phyloP scores from a whole-genome alignment of 2,113 vertebrate species.

The Cololabis saira region DNA sequence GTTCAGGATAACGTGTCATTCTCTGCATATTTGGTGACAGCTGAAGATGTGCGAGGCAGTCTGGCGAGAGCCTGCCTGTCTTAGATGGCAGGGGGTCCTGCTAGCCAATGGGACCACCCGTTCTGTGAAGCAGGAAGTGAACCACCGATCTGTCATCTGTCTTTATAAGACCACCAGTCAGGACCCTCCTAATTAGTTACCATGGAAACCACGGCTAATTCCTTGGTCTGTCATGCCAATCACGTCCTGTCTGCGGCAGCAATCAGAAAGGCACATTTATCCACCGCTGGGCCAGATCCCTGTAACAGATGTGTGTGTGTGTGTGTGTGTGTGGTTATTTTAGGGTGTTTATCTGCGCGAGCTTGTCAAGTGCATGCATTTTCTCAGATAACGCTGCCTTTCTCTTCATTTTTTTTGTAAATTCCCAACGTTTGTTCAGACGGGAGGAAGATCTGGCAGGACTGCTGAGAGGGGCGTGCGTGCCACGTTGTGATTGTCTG shows the following conservation, averaged over 20 bases:
- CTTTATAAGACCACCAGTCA: conserved; percentile 75
- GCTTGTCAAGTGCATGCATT: conserved; percentile 57
- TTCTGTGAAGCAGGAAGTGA: conserved; percentile 69
- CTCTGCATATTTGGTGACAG: conserved; percentile 45
- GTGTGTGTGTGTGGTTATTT: conserved; percentile 38
- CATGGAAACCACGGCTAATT: conserved; percentile 77
- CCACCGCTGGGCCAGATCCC: conserved; percentile 71
- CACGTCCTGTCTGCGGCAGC: conserved; percentile 71
- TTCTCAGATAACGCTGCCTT: conserved; percentile 57
- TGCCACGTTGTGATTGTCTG: conserved; percentile 69
- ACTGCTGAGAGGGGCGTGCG: conserved; percentile 52
- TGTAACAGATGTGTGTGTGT: conserved; percentile 61
- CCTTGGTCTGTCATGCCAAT: conserved; percentile 74
- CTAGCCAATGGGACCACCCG: conserved; percentile 65
- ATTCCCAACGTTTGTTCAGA: conserved; percentile 59
- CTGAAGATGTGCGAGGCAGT: conserved; percentile 44
- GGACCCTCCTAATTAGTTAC: conserved; percentile 78
- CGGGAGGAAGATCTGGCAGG: conserved; percentile 58
- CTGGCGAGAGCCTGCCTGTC: conserved; percentile 59
- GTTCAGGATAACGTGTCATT: conserved; percentile 19
- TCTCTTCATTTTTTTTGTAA: conserved; percentile 42
- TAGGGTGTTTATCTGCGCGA: conserved; percentile 35
- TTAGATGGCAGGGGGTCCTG: conserved; percentile 51
- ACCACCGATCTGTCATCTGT: conserved; percentile 72
- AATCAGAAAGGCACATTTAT: conserved; percentile 77